Conservation (phyloP, 2,797 vertebrate genomes). For the Coreius guichenoti region DNA sequence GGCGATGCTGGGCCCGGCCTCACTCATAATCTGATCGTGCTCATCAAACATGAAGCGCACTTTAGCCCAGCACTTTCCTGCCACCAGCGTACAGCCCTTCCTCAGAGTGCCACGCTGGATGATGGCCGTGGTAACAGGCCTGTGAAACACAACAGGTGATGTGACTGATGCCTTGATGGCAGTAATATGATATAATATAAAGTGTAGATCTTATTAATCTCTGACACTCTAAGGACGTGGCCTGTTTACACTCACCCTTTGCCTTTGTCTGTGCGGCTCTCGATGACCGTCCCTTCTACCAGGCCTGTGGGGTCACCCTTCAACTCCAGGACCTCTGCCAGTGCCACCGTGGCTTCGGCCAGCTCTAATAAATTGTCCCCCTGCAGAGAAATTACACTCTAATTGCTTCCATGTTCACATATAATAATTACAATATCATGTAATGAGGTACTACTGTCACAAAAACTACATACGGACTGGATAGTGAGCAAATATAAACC, state of each 20-base stretch:
- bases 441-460: background rate
- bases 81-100: slow-evolving; percentile 87
- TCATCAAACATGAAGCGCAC: slow-evolving; percentile 94
- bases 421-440: background rate
- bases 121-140: slow-evolving; percentile 88
- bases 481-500: background rate
- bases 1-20: slow-evolving; percentile 81
- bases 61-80: slow-evolving; percentile 91
- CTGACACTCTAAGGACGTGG: background rate
- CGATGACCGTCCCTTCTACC: slow-evolving; percentile 88
- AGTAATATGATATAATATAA: background rate
- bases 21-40: slow-evolving; percentile 75
- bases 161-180: background rate
- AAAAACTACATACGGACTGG: background rate
- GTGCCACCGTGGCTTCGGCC: slow-evolving; percentile 87
- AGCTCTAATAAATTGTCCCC: slow-evolving; percentile 88
- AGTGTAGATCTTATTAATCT: background rate
- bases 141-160: slow-evolving; percentile 62
- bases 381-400: slow-evolving; percentile 67
- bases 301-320: slow-evolving; percentile 84
- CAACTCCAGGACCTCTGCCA: slow-evolving; percentile 92
- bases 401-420: background rate
- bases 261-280: slow-evolving; percentile 89
- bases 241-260: slow-evolving; percentile 82
- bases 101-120: slow-evolving; percentile 88